These are phyloP conservation scores for Polypedilum pembai DNA, from an alignment of 1,140 invertebrate genomes.

Conservation along the genomic window DNA sequence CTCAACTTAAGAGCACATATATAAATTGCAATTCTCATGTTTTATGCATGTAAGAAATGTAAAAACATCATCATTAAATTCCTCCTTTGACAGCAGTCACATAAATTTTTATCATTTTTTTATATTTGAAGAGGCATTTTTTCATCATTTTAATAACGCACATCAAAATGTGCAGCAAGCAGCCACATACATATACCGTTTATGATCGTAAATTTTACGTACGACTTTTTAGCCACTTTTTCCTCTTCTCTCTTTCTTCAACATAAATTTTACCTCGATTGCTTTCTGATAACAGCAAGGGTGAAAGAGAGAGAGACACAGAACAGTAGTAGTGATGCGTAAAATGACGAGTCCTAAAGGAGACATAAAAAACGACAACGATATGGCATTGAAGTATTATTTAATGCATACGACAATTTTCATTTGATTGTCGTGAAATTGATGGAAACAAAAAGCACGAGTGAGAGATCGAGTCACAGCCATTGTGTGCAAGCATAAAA, in stretches of 20 bases:
- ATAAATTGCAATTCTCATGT: not conserved
- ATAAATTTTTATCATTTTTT: not conserved
- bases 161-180: not conserved
- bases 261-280: not conserved
- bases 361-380: constrained; percentile 8
- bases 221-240: constrained; percentile 1
- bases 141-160: constrained; percentile 16
- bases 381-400: not conserved
- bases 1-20: not conserved
- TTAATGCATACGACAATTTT: constrained; percentile 18
- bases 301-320: not conserved
- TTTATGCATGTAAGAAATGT: constrained; percentile 1
- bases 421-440: not conserved
- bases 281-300: not conserved
- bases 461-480: no score
- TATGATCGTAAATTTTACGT: not conserved
- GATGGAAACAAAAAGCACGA: no score
- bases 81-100: not conserved
- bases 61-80: not conserved
- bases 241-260: not conserved
- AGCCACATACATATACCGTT: not conserved
- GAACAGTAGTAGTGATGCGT: not conserved
- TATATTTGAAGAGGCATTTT: not conserved
- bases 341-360: constrained; percentile 4
- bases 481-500: no score